These are phyloP conservation scores for Drosophila albomicans DNA, from an alignment of 1,140 invertebrate species.

Conservation along the genomic window DNA sequence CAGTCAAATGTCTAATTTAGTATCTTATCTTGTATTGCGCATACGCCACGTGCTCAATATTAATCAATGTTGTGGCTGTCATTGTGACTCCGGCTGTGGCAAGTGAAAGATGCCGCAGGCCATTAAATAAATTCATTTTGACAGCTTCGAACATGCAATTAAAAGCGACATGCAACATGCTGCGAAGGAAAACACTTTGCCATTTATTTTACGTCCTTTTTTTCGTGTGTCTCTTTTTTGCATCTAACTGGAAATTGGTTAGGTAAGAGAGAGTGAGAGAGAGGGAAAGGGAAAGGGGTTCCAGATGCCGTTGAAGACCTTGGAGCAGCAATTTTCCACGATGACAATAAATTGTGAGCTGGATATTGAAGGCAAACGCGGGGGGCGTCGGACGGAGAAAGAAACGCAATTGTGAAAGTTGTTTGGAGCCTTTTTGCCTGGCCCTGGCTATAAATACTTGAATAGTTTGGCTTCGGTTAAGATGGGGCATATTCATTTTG, in stretches of 20 bases:
- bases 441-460: conserved; percentile 18
- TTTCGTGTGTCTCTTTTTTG: conserved; percentile 25
- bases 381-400: background rate
- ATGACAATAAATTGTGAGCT: conserved; percentile 55
- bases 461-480: conserved; percentile 3
- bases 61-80: conserved; percentile 13
- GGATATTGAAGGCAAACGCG: background rate
- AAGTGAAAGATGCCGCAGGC: conserved; percentile 25
- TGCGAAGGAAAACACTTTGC: conserved; percentile 12
- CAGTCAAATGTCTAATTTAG: background rate
- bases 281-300: background rate
- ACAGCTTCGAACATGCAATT: conserved; percentile 55
- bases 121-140: conserved; percentile 56
- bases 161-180: conserved; percentile 49
- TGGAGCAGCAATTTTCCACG: conserved; percentile 61
- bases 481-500: background rate
- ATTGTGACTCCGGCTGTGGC: conserved; percentile 4
- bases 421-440: conserved; percentile 23
- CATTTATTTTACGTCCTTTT: conserved; percentile 15
- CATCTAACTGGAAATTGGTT: background rate
- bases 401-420: conserved; percentile 43
- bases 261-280: background rate
- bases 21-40: conserved; percentile 33
- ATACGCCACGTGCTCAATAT: conserved; percentile 32
- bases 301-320: conserved; percentile 40